Percentiles rank a stretch among this genome's conserved stretches.
These are phyloP conservation scores for Otis tarda DNA, from an alignment of 2,113 vertebrate genomes.

Conservation along the genomic window DNA sequence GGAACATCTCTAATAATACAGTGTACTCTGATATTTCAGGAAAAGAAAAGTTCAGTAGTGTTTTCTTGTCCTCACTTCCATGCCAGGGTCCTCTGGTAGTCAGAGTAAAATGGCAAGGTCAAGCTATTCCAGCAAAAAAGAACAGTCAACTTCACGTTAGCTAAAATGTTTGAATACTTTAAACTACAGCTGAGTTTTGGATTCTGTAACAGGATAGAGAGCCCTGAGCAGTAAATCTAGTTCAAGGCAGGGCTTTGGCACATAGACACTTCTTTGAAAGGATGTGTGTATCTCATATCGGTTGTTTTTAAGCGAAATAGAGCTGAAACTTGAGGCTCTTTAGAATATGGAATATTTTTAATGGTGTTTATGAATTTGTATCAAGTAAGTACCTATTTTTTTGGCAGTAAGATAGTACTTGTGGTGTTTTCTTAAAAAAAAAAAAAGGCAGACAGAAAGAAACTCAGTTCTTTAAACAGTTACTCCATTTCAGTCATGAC, in stretches of 20 bases:
- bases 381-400: background rate
- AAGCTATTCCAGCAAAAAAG: background rate
- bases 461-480: background rate
- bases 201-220: background rate
- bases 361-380: background rate
- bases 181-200: background rate
- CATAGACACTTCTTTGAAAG: background rate
- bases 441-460: background rate
- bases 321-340: background rate
- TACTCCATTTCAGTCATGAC: background rate
- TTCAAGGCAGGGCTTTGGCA: background rate
- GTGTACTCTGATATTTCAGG: background rate
- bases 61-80: background rate
- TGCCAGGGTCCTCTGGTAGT: background rate
- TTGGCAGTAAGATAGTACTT: background rate
- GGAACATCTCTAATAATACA: background rate
- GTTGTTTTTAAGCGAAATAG: background rate
- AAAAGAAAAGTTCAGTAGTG: background rate
- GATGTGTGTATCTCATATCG: background rate
- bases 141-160: background rate
- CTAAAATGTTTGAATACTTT: background rate
- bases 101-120: background rate
- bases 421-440: background rate
- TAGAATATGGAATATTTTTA: background rate
- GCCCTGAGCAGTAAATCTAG: background rate